Evolutionary conservation across 2,113 vertebrate species (phyloP).

Genomic region (Microtus montanus): DNA sequence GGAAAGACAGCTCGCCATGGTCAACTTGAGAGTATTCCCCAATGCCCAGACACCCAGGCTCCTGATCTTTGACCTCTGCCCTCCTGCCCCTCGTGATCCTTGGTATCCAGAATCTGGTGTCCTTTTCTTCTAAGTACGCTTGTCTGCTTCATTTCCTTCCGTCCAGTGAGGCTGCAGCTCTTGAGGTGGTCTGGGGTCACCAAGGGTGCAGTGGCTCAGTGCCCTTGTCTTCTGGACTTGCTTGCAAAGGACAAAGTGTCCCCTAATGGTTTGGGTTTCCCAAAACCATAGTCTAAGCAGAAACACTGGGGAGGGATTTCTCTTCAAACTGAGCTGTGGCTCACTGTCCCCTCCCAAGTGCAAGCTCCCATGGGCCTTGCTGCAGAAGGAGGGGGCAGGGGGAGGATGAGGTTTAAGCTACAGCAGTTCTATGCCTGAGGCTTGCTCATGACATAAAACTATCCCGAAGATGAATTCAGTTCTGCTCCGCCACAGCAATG

Average conservation of each 20-base stretch:
- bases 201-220: not conserved
- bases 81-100: not conserved
- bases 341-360: not conserved
- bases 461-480: not conserved
- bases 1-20: not conserved
- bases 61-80: not conserved
- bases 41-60: not conserved
- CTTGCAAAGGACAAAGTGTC: not conserved
- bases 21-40: not conserved
- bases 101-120: not conserved
- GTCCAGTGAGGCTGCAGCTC: not conserved
- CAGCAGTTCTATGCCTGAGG: too few relatives aligned
- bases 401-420: too few relatives aligned
- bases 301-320: not conserved
- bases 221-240: not conserved
- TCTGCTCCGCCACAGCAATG: too few relatives aligned
- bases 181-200: not conserved
- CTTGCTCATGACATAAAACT: not conserved
- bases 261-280: not conserved
- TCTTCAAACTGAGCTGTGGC: not conserved
- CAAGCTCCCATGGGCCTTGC: not conserved
- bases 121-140: not conserved
- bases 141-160: not conserved
- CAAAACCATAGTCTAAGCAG: not conserved
- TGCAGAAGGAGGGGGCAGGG: not conserved